Evolutionary conservation across 2,888 invertebrate genomes (phyloP).

Genomic region (Callyntrura sp.): DNA sequence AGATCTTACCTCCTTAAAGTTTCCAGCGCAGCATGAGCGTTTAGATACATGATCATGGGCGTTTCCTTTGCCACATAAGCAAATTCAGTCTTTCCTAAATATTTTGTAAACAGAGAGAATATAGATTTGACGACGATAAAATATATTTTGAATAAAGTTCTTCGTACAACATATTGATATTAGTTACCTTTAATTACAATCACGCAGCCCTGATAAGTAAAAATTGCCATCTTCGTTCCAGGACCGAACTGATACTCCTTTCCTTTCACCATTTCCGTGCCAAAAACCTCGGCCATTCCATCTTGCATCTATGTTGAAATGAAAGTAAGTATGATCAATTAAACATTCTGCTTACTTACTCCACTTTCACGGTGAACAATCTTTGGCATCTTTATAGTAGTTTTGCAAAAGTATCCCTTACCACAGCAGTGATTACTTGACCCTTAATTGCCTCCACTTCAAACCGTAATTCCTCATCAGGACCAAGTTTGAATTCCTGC

Average conservation of each 20-base stretch:
- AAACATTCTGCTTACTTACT: neutral
- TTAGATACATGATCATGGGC: slow-evolving; percentile 98
- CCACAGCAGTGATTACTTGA: slow-evolving; percentile 93
- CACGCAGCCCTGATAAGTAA: slow-evolving; percentile 97
- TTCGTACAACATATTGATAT: too few relatives aligned
- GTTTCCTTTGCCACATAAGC: slow-evolving; percentile 98
- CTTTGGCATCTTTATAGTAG: neutral
- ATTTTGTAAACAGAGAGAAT: neutral
- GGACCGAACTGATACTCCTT: slow-evolving; percentile 95
- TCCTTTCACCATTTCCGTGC: slow-evolving; percentile 97
- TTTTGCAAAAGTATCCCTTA: slow-evolving; percentile 84
- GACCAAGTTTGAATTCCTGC: slow-evolving; percentile 93
- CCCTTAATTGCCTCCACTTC: slow-evolving; percentile 94
- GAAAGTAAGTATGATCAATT: slow-evolving; percentile 53
- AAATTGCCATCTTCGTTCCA: slow-evolving; percentile 97
- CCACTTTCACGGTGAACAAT: neutral
- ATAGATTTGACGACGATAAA: too few relatives aligned
- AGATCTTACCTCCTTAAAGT: slow-evolving; percentile 88
- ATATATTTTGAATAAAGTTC: too few relatives aligned
- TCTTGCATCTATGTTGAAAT: slow-evolving; percentile 89
- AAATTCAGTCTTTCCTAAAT: slow-evolving; percentile 91
- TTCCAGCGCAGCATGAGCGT: slow-evolving; percentile 98
- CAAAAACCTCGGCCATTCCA: slow-evolving; percentile 98
- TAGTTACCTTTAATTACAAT: slow-evolving; percentile 91
- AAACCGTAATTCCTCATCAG: slow-evolving; percentile 96